Evolutionary conservation across 2,113 vertebrate genomes (phyloP).

Genomic region (Xiphias gladius): DNA sequence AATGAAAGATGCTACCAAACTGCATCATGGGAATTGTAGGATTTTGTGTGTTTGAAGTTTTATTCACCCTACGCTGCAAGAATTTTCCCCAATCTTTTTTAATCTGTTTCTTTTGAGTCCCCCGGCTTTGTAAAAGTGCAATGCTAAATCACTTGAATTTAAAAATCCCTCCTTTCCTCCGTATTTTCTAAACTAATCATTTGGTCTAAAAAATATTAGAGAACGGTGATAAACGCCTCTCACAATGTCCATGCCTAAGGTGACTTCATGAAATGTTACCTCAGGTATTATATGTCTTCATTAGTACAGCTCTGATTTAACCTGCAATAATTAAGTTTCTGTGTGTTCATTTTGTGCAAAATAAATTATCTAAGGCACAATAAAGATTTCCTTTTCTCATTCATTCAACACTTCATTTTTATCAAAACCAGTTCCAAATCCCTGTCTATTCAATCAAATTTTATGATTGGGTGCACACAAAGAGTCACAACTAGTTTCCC

Average conservation of each 20-base stretch:
- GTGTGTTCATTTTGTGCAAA: not conserved
- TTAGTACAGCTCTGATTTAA: not conserved
- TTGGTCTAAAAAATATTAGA: not conserved
- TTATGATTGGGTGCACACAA: not conserved
- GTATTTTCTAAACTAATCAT: not conserved
- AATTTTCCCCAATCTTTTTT: not conserved
- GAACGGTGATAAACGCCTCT: too few species aligned
- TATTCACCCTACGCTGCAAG: not conserved
- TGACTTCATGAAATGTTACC: not conserved
- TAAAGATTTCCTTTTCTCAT: not conserved
- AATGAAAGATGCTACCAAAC: not conserved
- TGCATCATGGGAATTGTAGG: not conserved
- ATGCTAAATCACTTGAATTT: not conserved
- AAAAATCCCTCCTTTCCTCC: not conserved
- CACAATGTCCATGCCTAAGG: too few species aligned
- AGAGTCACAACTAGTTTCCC: not conserved
- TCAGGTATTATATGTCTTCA: not conserved
- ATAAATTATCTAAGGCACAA: not conserved
- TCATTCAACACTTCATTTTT: not conserved
- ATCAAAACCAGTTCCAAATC: not conserved
- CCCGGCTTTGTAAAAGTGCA: not conserved
- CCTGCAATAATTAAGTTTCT: not conserved
- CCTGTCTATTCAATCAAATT: not conserved
- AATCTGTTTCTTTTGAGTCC: not conserved
- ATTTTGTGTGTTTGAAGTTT: not conserved